These are phyloP conservation scores for Lutjanus campechanus DNA, from an alignment of 2,797 vertebrate species.

Conservation along the genomic window DNA sequence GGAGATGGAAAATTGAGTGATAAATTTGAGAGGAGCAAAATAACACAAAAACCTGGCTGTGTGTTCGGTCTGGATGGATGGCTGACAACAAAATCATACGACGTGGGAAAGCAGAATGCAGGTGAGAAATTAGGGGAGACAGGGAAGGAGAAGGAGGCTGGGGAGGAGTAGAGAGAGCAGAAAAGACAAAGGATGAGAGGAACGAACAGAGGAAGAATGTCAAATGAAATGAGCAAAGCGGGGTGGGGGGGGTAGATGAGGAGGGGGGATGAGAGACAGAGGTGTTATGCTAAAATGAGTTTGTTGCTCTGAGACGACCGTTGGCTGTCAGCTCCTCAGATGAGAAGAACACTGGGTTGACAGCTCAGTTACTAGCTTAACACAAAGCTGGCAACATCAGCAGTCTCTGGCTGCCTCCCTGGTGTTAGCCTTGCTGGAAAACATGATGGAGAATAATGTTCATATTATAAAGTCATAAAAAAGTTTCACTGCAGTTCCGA, in stretches of 20 bases:
- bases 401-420: conserved; percentile 36
- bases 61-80: conserved; percentile 47
- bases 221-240: conserved; percentile 47
- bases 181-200: conserved; percentile 37
- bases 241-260: background rate
- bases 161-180: conserved; percentile 19
- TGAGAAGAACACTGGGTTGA: conserved; percentile 75
- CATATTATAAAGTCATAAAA: conserved; percentile 43
- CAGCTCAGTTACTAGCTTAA: conserved; percentile 70
- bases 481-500: conserved; percentile 16
- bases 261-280: conserved; percentile 36
- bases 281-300: conserved; percentile 70
- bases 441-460: conserved; percentile 55
- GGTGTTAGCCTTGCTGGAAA: conserved; percentile 45
- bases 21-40: conserved; percentile 38
- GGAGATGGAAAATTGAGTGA: conserved; percentile 41
- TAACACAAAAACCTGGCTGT: background rate
- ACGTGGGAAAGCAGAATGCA: conserved; percentile 8
- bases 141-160: conserved; percentile 10
- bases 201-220: conserved; percentile 35
- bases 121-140: conserved; percentile 17
- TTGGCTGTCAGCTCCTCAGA: conserved; percentile 77
- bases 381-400: conserved; percentile 58
- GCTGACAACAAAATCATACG: conserved; percentile 54
- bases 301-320: conserved; percentile 56